Conservation (phyloP, 2,797 vertebrate genomes). For the Neopelma chrysocephalum region DNA sequence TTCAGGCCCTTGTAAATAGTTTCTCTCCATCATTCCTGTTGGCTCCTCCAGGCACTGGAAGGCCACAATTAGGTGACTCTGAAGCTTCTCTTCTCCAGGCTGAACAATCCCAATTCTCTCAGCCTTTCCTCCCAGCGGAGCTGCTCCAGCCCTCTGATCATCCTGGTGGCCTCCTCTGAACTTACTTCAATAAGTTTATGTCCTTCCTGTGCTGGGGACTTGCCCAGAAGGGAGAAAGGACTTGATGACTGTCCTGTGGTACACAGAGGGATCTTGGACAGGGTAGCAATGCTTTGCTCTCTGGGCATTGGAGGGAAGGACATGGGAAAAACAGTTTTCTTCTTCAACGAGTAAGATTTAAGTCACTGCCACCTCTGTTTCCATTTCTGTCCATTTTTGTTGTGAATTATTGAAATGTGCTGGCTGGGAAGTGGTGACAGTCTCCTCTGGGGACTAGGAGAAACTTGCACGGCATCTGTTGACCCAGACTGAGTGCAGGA, state of each 20-base stretch:
- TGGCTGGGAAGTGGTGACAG: background rate
- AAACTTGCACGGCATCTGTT: background rate
- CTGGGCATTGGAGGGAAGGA: rapidly evolving
- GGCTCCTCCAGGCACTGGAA: rapidly evolving
- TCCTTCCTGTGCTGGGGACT: background rate
- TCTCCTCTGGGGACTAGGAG: background rate
- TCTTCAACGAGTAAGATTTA: background rate
- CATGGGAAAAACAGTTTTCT: background rate
- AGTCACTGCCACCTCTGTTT: background rate
- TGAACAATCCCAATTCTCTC: background rate
- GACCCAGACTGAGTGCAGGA: background rate
- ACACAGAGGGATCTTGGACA: background rate
- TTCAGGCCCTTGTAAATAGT: rapidly evolving
- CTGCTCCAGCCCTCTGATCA: background rate
- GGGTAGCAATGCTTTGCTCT: background rate
- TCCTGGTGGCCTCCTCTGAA: background rate
- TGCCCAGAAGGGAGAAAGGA: background rate
- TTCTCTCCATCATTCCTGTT: background rate
- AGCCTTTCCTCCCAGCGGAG: background rate
- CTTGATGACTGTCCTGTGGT: too few species aligned
- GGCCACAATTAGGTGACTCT: rapidly evolving
- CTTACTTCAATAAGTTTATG: background rate
- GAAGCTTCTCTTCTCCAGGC: background rate
- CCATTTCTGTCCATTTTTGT: background rate
- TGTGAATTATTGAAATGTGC: background rate